Evolutionary conservation across 2,797 vertebrate genomes (phyloP).

Genomic region (Meriones psammophilus): DNA sequence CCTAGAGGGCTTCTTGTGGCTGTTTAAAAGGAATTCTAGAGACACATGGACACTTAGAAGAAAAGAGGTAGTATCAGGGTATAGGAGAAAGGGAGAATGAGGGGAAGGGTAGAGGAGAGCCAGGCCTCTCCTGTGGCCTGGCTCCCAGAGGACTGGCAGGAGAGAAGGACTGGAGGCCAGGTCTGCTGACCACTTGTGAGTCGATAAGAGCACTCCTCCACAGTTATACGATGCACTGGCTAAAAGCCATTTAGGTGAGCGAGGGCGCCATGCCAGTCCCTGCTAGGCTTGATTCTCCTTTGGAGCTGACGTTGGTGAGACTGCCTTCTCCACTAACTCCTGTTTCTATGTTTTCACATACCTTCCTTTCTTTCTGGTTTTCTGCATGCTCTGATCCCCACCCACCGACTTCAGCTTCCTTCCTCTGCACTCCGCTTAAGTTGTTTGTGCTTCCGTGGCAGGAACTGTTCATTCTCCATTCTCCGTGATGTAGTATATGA

Average conservation of each 20-base stretch:
- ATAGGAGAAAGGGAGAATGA: not conserved
- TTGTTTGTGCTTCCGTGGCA: not conserved
- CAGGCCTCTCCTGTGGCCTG: not conserved
- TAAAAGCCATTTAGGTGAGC: not conserved
- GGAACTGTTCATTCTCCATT: not conserved
- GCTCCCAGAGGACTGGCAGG: not conserved
- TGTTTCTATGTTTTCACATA: not conserved
- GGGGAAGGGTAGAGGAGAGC: not conserved
- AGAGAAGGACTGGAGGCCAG: not conserved
- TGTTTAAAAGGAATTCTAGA: not conserved
- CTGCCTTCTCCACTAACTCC: not conserved
- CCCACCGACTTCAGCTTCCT: not conserved
- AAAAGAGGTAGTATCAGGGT: not conserved
- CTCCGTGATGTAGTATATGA: no score
- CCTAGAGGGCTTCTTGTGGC: not conserved
- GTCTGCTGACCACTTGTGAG: not conserved
- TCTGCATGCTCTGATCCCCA: not conserved
- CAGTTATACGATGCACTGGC: not conserved
- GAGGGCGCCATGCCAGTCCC: not conserved
- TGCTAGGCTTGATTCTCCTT: not conserved
- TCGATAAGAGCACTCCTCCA: not conserved
- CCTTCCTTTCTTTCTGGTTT: not conserved
- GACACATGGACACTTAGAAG: not conserved
- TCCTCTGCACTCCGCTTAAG: not conserved
- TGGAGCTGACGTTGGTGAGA: not conserved